Conservation (phyloP, 2,888 invertebrate genomes). For the Lissocephala sabroskyi region DNA sequence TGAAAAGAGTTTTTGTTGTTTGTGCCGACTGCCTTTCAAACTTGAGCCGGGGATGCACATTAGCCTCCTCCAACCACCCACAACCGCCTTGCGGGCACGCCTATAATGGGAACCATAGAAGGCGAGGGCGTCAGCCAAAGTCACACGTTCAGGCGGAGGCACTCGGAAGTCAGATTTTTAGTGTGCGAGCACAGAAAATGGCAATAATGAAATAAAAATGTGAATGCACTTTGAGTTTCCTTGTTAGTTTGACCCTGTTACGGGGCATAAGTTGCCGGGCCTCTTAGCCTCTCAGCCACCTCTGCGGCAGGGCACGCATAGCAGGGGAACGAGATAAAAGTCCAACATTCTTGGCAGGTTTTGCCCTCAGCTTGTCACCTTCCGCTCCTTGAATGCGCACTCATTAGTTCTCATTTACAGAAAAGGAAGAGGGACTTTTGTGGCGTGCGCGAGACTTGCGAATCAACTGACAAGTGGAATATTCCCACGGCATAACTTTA, state of each 20-base stretch:
- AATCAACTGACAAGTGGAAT: too few species aligned
- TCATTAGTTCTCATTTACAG: slow-evolving; percentile 50
- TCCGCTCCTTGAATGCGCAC: slow-evolving; percentile 29
- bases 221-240: slow-evolving; percentile 66
- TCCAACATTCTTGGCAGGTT: too few species aligned
- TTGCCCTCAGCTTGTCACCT: slow-evolving; percentile 13
- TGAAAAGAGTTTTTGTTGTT: slow-evolving; percentile 19
- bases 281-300: neutral
- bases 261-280: neutral
- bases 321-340: too few species aligned
- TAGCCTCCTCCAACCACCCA: slow-evolving; percentile 10
- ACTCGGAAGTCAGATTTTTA: slow-evolving; percentile 60
- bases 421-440: too few species aligned
- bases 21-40: slow-evolving; percentile 16
- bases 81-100: slow-evolving; percentile 29
- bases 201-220: slow-evolving; percentile 62
- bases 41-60: slow-evolving; percentile 17
- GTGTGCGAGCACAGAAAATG: slow-evolving; percentile 26
- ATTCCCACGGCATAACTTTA: too few species aligned
- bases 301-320: neutral
- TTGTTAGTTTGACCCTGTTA: slow-evolving; percentile 59
- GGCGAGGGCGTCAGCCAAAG: slow-evolving; percentile 21
- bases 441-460: too few species aligned
- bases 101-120: slow-evolving; percentile 29
- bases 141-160: slow-evolving; percentile 28